phyloP scores from a whole-genome alignment of 2,888 invertebrate genomes.

The Argyra leucocephala region DNA sequence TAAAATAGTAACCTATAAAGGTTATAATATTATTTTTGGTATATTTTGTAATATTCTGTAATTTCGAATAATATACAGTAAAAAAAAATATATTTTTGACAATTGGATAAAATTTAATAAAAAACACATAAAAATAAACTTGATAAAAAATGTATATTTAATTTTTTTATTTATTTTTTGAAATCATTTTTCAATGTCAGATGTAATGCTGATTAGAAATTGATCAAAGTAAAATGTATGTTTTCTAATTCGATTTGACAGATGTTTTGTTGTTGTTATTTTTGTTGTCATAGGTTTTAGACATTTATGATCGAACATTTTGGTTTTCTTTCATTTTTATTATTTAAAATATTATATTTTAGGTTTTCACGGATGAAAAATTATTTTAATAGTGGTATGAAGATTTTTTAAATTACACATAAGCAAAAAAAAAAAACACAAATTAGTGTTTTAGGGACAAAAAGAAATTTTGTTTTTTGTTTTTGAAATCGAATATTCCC shows the following conservation, averaged over 20 bases:
- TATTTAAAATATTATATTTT: no score
- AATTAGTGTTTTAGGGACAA: no score
- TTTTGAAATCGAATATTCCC: no score
- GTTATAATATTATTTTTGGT: neutral
- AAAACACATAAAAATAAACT: neutral
- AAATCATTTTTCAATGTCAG: slow-evolving; percentile 1
- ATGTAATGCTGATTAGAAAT: neutral
- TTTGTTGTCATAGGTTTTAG: neutral
- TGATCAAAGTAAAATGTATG: neutral
- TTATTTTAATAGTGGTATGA: no score
- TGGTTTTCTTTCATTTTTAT: no score
- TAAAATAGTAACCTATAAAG: neutral
- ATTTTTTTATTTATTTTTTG: neutral
- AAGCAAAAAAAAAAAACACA: no score
- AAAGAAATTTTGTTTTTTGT: no score
- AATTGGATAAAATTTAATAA: neutral
- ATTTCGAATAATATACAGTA: no score
- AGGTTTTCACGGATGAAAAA: no score
- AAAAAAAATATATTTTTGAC: neutral
- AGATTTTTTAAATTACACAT: no score
- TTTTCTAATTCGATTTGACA: neutral
- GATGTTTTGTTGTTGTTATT: neutral
- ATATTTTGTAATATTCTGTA: neutral
- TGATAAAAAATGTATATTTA: neutral
- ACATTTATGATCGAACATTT: no score